Conservation (phyloP, 2,113 vertebrate genomes). For the mouse (Mus musculus) region GRCm39 chr15:7825001-7825500, state of each 20-base stretch:
- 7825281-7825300: not conserved
- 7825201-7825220: not conserved
- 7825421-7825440: not conserved
- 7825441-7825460: not conserved
- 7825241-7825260: not conserved
- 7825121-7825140: not conserved
- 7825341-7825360: not conserved
- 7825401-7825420: not conserved
- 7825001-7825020: not conserved
- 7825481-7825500: not conserved
- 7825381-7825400: not conserved
- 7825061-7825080: no score
- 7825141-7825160: not conserved
- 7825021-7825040: not conserved
- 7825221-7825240: not conserved
- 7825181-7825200: not conserved
- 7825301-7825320: not conserved
- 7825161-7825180: not conserved
- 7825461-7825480: not conserved
- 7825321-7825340: not conserved
- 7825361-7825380: not conserved
- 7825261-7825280: not conserved
- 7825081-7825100: not conserved
- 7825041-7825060: not conserved
- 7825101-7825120: not conserved